A percentile compares a stretch with the other conserved stretches of the same genome.
phyloP scores from a whole-genome alignment of 92 coral and sea anemone genomes.

The Chrysogorgia sp. region DNA sequence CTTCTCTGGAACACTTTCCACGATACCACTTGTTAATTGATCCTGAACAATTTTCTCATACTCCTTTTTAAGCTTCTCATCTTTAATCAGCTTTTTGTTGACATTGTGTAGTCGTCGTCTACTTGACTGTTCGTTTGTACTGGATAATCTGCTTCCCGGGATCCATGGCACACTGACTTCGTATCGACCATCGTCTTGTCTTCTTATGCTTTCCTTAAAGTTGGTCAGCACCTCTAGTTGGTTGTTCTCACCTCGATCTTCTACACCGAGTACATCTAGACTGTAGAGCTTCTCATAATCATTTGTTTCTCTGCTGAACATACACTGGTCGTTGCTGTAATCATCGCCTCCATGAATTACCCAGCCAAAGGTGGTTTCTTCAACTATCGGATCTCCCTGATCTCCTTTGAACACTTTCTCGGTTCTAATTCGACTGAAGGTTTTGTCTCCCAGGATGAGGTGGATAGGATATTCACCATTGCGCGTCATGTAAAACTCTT shows the following conservation, averaged over 20 bases:
- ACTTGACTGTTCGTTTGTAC: slow-evolving; percentile 3
- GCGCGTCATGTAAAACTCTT: slow-evolving; percentile 42
- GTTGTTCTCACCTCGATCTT: slow-evolving; percentile 48
- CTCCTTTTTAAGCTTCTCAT: no score
- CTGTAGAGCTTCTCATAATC: slow-evolving; percentile 46
- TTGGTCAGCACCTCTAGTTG: slow-evolving; percentile 48
- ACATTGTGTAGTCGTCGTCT: slow-evolving; percentile 27
- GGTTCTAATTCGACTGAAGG: slow-evolving; percentile 57
- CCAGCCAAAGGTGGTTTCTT: slow-evolving; percentile 66
- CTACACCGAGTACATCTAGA: slow-evolving; percentile 59
- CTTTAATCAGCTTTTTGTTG: slow-evolving; percentile 37
- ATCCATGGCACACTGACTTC: slow-evolving; percentile 23
- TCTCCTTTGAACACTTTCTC: no score
- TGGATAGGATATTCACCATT: slow-evolving; percentile 40
- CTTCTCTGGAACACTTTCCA: slow-evolving; percentile 44
- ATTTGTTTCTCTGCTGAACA: slow-evolving; percentile 15
- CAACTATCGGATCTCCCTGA: slow-evolving; percentile 56
- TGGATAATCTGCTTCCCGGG: no score
- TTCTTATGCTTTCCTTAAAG: slow-evolving; percentile 36
- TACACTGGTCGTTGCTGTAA: background rate
- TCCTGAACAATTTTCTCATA: slow-evolving; percentile 40
- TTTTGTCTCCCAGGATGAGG: slow-evolving; percentile 49
- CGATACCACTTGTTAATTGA: slow-evolving; percentile 49
- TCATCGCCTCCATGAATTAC: slow-evolving; percentile 51
- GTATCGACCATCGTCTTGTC: slow-evolving; percentile 46